Conservation (phyloP, 2,888 invertebrate species). For the Acleris sparsana region DNA sequence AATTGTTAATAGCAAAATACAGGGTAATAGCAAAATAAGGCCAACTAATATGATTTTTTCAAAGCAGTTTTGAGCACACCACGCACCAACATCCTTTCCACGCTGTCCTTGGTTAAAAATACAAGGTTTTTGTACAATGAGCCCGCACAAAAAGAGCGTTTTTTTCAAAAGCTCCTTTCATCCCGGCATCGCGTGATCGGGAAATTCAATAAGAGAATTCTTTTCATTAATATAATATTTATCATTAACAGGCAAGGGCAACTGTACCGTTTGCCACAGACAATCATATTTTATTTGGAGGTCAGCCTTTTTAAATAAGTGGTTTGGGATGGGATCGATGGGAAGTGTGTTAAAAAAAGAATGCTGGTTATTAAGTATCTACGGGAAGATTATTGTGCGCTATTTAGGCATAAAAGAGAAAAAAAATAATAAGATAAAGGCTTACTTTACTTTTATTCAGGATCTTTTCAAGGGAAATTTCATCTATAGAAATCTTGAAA, state of each 20-base stretch:
- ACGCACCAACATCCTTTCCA: conserved; percentile 5
- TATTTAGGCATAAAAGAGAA: no score
- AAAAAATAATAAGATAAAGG: no score
- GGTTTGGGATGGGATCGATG: conserved; percentile 18
- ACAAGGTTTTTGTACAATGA: conserved; percentile 31
- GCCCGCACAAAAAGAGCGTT: conserved; percentile 44
- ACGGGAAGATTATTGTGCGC: background rate
- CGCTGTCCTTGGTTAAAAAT: conserved; percentile 35
- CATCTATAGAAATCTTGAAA: no score
- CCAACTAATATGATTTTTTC: background rate
- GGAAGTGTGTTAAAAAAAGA: conserved; percentile 1
- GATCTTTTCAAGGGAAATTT: no score
- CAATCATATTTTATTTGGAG: conserved; percentile 43
- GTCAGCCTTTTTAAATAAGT: conserved; percentile 43
- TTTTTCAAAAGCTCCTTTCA: conserved; percentile 49
- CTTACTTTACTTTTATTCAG: no score
- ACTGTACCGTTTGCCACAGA: conserved; percentile 45
- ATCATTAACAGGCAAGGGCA: conserved; percentile 58
- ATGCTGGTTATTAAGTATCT: background rate
- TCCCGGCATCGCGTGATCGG: conserved; percentile 55
- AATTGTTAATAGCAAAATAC: no score
- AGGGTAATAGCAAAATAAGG: no score
- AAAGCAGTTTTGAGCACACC: background rate
- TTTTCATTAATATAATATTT: conserved; percentile 52
- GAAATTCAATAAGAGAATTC: conserved; percentile 49